These are phyloP conservation scores for Drosophila mayaguana DNA, from an alignment of 2,888 invertebrate species.

Conservation along the genomic window DNA sequence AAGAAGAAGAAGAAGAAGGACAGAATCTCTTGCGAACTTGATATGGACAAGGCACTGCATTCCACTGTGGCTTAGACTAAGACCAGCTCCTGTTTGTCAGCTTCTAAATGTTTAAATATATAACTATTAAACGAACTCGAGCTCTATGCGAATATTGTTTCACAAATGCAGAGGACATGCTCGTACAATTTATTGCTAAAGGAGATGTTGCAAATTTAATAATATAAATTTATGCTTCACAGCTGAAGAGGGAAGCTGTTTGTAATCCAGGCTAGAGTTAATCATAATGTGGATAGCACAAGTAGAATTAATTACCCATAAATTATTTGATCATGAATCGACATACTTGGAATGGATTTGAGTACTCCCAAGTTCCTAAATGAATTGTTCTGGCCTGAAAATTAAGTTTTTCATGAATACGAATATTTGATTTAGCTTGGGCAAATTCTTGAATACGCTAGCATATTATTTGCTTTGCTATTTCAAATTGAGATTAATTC, in stretches of 20 bases:
- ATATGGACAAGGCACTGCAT: constrained; percentile 9
- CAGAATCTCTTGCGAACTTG: background rate
- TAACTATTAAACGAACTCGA: background rate
- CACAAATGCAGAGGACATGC: background rate
- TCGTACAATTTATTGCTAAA: background rate
- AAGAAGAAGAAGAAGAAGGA: background rate
- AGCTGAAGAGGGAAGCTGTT: background rate
- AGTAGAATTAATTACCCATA: background rate
- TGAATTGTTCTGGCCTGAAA: background rate
- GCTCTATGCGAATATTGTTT: background rate
- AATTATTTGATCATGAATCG: background rate
- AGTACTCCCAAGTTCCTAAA: background rate
- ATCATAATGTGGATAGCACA: background rate
- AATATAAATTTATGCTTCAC: constrained; percentile 6
- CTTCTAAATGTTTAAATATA: constrained; percentile 6
- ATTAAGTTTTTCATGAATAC: background rate
- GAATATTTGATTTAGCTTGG: background rate
- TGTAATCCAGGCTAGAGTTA: background rate
- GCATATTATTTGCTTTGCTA: background rate
- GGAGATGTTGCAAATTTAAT: background rate
- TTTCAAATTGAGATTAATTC: background rate
- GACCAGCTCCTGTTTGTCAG: constrained; percentile 7
- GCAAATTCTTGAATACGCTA: background rate
- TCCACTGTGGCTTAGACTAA: constrained; percentile 4
- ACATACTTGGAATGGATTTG: background rate